Base-by-base conservation (phyloP, 2,888 invertebrate species). In the Platycnemis pennipes region DNA sequence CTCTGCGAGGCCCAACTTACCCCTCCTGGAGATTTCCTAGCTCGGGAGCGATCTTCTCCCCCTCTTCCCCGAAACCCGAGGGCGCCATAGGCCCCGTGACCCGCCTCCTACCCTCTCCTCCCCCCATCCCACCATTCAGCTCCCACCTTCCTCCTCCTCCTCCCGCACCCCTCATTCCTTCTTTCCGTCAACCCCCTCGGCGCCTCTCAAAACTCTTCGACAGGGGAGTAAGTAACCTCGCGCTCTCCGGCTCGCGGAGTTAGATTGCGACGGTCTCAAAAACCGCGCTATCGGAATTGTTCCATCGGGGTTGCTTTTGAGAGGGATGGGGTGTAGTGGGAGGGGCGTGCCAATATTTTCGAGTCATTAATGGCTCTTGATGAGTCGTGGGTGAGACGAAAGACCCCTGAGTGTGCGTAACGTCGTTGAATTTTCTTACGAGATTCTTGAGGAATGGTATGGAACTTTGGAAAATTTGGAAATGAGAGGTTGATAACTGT, bases 171-270 rank as follows among this genome's bases (percentile, higher is more conserved):
- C 26, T 63, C n/a, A 5, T 22, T 31, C 49, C 88, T 26, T n/a
- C n/a, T n/a, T 2, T 31, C 89, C 53, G 13, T 19, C 89, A 89
- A 37, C 89, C 89, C 42, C 37, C 53, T 53, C 89, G 26, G 53
- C 42, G 49, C 77, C 56, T 89, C 89, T 53, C 88, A 53, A 56
- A 89, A 89, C 53, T 63, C 56, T 19, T 19, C 42, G 45, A n/a
- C 87, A 26, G 37, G 77, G 37, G 77, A 26, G 77, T 26, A 26
- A 77, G 77, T 37, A 37, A 77, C 37, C 4, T 37, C 4, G 77
- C 77, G 37, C 77, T 77, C 37, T 31, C 19, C 13, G 49, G 49
- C 49, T 49, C 49, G 49, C 49, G 49, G 49, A 49, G 49, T 49
- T 49, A 11, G 49, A 49, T 49, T 49, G 49, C 49, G 19, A 11